Conservation (phyloP, 2,888 invertebrate species). For the Mythimna lalbum region DNA sequence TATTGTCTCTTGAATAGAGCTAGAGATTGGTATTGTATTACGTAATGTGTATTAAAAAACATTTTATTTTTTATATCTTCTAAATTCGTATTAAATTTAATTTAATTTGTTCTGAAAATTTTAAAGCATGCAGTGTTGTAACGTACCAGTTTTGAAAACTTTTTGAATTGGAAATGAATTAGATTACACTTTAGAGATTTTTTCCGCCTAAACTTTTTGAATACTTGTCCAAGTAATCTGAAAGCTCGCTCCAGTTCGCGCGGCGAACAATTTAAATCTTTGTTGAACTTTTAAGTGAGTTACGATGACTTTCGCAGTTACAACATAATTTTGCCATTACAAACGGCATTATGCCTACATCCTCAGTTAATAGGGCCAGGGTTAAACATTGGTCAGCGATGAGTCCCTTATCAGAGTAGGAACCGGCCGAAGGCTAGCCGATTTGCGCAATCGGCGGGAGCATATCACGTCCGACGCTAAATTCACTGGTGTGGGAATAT, state of each 20-base stretch:
- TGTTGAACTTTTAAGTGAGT: slow-evolving; percentile 37
- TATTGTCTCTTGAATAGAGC: slow-evolving; percentile 77
- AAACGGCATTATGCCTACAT: slow-evolving; percentile 73
- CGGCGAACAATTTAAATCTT: slow-evolving; percentile 18
- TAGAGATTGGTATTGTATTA: slow-evolving; percentile 85
- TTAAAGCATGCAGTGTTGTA: slow-evolving; percentile 2
- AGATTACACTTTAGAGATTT: slow-evolving; percentile 17
- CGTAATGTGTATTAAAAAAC: slow-evolving; percentile 73
- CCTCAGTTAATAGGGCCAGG: slow-evolving; percentile 87
- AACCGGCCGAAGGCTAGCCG: slow-evolving; percentile 86
- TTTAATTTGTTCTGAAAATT: slow-evolving; percentile 11
- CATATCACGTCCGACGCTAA: slow-evolving; percentile 85
- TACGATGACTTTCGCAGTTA: slow-evolving; percentile 34
- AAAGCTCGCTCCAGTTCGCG: slow-evolving; percentile 40
- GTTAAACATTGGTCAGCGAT: slow-evolving; percentile 80
- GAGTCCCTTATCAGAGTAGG: slow-evolving; percentile 85
- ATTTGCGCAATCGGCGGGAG: slow-evolving; percentile 85
- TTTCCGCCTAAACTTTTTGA: slow-evolving; percentile 15
- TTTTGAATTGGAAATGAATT: slow-evolving; percentile 17
- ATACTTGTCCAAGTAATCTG: slow-evolving; percentile 32
- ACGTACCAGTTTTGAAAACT: neutral
- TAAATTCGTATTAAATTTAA: slow-evolving; percentile 8
- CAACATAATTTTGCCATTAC: slow-evolving; percentile 57
- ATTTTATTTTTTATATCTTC: slow-evolving; percentile 35
- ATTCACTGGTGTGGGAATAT: slow-evolving; percentile 82